Conservation (phyloP, 2,888 invertebrate genomes). For the Amphipoea oculea region DNA sequence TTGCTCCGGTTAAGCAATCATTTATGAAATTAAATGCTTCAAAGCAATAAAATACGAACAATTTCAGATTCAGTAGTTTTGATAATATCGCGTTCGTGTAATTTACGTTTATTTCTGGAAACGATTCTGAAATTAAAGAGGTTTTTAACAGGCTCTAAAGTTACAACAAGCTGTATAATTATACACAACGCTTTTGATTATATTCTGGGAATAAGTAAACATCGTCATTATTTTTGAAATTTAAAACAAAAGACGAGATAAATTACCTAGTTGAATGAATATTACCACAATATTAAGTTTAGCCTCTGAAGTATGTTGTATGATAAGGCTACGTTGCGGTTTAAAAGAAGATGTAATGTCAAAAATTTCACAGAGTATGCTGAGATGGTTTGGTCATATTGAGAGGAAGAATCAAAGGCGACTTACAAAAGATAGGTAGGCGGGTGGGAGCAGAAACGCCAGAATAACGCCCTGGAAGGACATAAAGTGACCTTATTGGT, state of each 20-base stretch:
- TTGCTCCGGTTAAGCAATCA: constrained; percentile 31
- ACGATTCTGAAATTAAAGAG: constrained; percentile 23
- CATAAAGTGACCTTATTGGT: no score
- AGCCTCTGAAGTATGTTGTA: no score
- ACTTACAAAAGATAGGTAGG: no score
- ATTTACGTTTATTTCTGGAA: constrained; percentile 35
- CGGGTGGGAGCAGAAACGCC: no score
- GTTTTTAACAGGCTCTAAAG: constrained; percentile 29
- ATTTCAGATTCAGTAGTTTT: constrained; percentile 47
- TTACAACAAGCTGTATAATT: constrained; percentile 24
- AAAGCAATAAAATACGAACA: constrained; percentile 49
- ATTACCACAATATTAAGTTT: background rate
- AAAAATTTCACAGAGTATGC: no score
- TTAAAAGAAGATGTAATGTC: no score
- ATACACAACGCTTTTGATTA: constrained; percentile 13
- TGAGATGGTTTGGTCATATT: no score
- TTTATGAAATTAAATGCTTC: constrained; percentile 51
- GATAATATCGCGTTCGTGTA: constrained; percentile 33
- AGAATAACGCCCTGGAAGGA: no score
- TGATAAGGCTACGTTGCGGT: no score
- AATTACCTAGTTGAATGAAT: background rate
- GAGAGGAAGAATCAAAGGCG: no score
- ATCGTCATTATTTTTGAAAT: background rate
- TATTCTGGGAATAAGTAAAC: background rate
- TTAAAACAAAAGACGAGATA: background rate